Base-by-base conservation (phyloP, 2,113 vertebrate species). In the Pachypanchax playfairii region DNA sequence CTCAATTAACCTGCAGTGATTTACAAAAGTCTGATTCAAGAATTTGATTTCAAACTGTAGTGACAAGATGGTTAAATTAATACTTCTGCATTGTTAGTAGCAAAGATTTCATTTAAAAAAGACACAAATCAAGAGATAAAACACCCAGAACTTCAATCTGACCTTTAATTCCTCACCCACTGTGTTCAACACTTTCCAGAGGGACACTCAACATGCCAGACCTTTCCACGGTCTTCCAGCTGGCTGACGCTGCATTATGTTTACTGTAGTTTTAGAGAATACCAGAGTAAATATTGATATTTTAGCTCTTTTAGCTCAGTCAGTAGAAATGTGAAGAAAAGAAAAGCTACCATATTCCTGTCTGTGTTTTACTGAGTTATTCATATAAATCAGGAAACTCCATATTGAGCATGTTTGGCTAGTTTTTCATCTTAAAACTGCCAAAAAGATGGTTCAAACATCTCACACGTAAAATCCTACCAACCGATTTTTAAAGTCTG, bases 231-330 rank as follows among this genome's bases (percentile, higher is more conserved):
- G 24, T 13, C 54, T 60, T 65, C 68, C 62, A 73, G 65, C 48
- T 44, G 33, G n/a, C n/a, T n/a, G n/a, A n/a, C n/a, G n/a, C 47
- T 44, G 17, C 42, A 49, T 13, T 17, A 22, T 64, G 39, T 42
- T 25, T 0, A 35, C 13, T 20, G 20, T 46, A 18, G n/a, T 62
- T 52, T 29, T 29, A 15, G 49, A 29, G 24, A 41, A 31, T 47
- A 26, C 18, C 57, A 70, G 26, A 39, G 20, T 17, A 47, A 59
- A 38, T 31, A 71, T 78, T 65, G 83, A 87, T 80, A n/a, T n/a
- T n/a, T n/a, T n/a, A n/a, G 65, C 67, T n/a, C n/a, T n/a, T n/a
- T 79, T 51, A 75, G 60, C 53, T n/a, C n/a, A n/a, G n/a, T 56
- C 39, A 24, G 35, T 46, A 39, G 31, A 14, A 43, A 36, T 64